Evolutionary conservation across 53 echinoderm and acorn worm species (phyloP), one percentile per base, ranked within the genome.

Genomic region (Mesocentrotus franciscanus): DNA sequence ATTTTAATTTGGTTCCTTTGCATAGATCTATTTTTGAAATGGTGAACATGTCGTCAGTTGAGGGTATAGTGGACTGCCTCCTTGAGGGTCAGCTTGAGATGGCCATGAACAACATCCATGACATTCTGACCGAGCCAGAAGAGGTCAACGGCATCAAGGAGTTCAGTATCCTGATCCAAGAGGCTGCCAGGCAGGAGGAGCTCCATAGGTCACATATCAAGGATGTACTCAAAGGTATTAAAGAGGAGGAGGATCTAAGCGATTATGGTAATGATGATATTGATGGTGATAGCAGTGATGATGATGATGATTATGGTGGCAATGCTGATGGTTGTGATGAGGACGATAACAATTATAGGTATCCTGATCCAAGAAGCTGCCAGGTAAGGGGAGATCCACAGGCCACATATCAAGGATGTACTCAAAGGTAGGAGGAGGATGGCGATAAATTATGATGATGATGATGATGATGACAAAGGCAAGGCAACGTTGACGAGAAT

Each of bases 51-150:
- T 36, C 70, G 26, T 85, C 95, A 15, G 55, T 94, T 1, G 95
- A 94, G 56, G 62, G 70, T 42, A 56, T 94, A n/a, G 87, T 94
- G 17, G 95, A 94, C 89, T 64, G 34, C 71, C 95, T 94, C 34
- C 95, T 94, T 20, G 70, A 94, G 70, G 95, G 95, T 8, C 95
- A 94, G 27, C 39, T 85, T 18, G 95, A 94, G 26, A 66, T 12
- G 1, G 85, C 95, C 39, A 85, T 94, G 95, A 71, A 68, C 10
- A 49, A 94, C 68, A 94, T 94, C 71, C 85, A 85, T n/a, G 68
- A 87, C 12, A 68, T 96, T 58, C 92, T 96, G 42, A 90, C 76
- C 16, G n/a, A 83, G n/a, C 93, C 95, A 8, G 96, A 95, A 56
- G 95, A 95, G 91, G 90, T 95, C 27, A 42, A 59, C 58, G 74